Base-by-base conservation (phyloP, 2,888 invertebrate species). In the Thyatira batis region DNA sequence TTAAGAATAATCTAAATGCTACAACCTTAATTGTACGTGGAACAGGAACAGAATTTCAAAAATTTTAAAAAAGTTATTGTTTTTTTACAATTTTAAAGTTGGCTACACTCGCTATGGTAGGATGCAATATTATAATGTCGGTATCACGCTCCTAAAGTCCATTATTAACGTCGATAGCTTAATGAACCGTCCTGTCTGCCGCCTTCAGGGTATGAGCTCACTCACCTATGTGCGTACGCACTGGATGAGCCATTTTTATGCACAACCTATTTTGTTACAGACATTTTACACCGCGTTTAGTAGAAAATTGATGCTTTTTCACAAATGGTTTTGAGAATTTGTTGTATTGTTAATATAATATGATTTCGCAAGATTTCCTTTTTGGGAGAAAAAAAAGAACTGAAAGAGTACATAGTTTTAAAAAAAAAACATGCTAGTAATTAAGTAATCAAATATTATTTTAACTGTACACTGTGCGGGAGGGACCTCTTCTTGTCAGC, bases 161-260 rank as follows among this genome's bases (percentile, higher is more conserved):
- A 50, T 63, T 61, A 61, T 65, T 70, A 69, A 39, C 55, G 58
- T 69, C 67, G 65, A 71, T 74, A 61, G 57, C 60, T 60, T 73
- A 72, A 75, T 75, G 73, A 70, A 59, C 57, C 68, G 51, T 69
- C 53, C 58, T 60, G 61, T 63, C 63, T 64, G 59, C 60, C 55
- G 51, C 53, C 57, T 50, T 45, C 58, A 30, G 51, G 27, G 44
- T 23, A 43, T 45, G 43, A 48, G 50, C 51, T 48, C 48, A 45
- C 44, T 55, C 51, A 51, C 49, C 49, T 17, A 23, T 45, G 51
- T 50, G 50, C 50, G 46, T 51, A 4, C 49, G 25, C 39, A 27
- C 55, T 28, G 45, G 43, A 45, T 17, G 39, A 39, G 17, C 39
- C 39, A 17, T 17, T 17, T 17, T 17, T 39, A 39, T 39, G 39